Evolutionary conservation across 1,140 invertebrate species (phyloP).

Genomic region (Melitaea cinxia): DNA sequence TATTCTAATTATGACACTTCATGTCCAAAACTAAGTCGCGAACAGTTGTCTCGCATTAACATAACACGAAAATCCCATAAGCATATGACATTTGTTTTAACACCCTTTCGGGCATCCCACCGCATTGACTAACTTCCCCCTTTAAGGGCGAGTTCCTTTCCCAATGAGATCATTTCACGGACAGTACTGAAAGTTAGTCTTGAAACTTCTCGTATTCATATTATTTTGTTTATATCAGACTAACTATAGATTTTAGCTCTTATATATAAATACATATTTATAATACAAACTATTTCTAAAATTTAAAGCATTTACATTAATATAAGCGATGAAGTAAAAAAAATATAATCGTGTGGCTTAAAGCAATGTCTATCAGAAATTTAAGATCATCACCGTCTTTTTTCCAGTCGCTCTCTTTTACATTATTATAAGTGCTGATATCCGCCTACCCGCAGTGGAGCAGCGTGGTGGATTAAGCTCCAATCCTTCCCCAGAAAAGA

Average conservation of each 20-base stretch:
- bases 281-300: no score
- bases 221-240: background rate
- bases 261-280: no score
- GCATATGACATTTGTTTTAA: constrained; percentile 72
- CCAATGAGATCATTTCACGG: constrained; percentile 52
- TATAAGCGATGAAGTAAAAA: no score
- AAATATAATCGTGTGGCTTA: no score
- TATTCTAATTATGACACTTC: background rate
- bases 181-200: constrained; percentile 27
- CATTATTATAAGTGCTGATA: no score
- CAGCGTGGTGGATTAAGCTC: no score
- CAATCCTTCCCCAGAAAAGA: no score
- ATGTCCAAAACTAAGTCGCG: constrained; percentile 9
- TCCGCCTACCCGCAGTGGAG: no score
- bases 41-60: constrained; percentile 52
- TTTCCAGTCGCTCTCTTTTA: no score
- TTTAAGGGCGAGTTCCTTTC: constrained; percentile 39
- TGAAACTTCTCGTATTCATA: background rate
- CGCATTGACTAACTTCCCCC: constrained; percentile 49
- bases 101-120: constrained; percentile 58
- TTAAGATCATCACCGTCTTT: no score
- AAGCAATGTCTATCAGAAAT: no score
- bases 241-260: background rate
- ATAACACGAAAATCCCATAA: constrained; percentile 78
- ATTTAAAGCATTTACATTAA: no score